Conservation (phyloP, 2,888 invertebrate genomes). For the Thumatha senex region DNA sequence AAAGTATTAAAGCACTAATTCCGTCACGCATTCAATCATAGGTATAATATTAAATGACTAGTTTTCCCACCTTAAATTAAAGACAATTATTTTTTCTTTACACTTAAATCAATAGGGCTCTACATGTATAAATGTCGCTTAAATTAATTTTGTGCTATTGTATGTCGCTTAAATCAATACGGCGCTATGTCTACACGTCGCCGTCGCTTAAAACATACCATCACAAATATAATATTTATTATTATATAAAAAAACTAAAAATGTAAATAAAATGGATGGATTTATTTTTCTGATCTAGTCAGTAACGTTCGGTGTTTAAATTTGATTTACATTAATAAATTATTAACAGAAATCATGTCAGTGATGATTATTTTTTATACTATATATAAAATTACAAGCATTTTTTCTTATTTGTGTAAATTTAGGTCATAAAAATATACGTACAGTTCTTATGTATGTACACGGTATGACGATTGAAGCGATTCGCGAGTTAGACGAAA, state of each 20-base stretch:
- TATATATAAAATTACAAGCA: conserved; percentile 18
- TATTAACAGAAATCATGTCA: conserved; percentile 24
- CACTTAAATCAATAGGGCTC: conserved; percentile 3
- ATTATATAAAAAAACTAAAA: conserved; percentile 13
- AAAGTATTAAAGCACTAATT: conserved; percentile 11
- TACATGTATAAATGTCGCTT: background rate
- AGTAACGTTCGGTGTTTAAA: conserved; percentile 42
- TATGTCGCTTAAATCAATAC: conserved; percentile 4
- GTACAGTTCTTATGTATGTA: conserved; percentile 13
- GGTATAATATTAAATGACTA: conserved; percentile 6
- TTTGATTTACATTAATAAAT: conserved; percentile 28
- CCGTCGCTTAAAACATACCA: background rate
- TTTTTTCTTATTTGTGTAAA: conserved; percentile 42
- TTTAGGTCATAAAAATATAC: conserved; percentile 31
- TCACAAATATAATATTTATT: conserved; percentile 27
- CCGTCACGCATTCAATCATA: conserved; percentile 20
- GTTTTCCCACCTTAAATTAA: conserved; percentile 17
- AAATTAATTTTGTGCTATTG: conserved; percentile 1
- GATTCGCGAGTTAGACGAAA: conserved; percentile 47
- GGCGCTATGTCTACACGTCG: too few species aligned
- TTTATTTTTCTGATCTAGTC: conserved; percentile 54
- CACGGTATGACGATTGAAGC: conserved; percentile 24
- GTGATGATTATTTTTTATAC: conserved; percentile 20
- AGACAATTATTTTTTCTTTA: background rate
- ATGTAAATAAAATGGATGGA: conserved; percentile 38